Conservation (phyloP, 2,797 vertebrate species). For the Anniella stebbinsi region DNA sequence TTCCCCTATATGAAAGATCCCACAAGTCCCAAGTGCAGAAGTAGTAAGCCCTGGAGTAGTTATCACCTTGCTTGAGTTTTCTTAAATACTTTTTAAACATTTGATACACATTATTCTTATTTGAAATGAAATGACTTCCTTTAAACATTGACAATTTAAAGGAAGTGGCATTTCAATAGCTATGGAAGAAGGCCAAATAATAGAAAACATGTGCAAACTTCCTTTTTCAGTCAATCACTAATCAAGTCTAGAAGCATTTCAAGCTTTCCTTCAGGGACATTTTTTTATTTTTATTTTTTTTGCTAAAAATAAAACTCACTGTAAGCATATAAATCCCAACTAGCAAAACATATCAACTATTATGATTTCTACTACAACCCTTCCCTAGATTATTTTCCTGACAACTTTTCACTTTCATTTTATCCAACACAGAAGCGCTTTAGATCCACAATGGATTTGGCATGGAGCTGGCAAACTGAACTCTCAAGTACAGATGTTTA, state of each 20-base stretch:
- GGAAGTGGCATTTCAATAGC: neutral
- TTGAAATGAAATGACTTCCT: neutral
- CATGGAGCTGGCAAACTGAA: constrained; percentile 21
- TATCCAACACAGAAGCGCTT: constrained; percentile 19
- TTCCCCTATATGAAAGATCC: neutral
- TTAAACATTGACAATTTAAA: constrained; percentile 33
- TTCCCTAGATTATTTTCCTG: constrained; percentile 13
- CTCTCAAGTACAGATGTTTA: neutral
- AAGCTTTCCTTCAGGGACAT: neutral
- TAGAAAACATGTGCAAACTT: neutral
- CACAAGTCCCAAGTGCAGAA: neutral
- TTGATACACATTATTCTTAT: constrained; percentile 15
- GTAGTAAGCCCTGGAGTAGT: neutral
- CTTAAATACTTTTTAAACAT: constrained; percentile 23
- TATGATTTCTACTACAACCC: neutral
- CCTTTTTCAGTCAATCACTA: neutral
- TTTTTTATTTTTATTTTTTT: neutral
- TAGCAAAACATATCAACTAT: neutral
- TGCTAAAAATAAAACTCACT: neutral
- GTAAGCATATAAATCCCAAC: neutral
- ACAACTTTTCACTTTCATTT: neutral
- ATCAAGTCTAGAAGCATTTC: neutral
- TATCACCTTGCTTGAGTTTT: neutral
- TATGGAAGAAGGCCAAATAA: constrained; percentile 17
- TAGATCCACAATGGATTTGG: constrained; percentile 3